Evolutionary conservation across 2,888 invertebrate species (phyloP).

Genomic region (Hecatera dysodea): DNA sequence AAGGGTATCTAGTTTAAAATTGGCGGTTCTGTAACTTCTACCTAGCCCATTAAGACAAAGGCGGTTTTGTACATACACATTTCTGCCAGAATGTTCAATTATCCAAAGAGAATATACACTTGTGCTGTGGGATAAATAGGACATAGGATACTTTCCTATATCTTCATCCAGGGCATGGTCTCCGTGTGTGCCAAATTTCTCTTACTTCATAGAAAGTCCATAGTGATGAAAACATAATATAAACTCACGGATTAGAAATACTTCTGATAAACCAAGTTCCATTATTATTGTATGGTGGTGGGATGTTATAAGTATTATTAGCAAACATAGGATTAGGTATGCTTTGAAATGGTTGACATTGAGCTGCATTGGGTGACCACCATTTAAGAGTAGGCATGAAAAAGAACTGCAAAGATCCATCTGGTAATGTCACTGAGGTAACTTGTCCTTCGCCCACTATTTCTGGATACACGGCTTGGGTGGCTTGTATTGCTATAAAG

Average conservation of each 20-base stretch:
- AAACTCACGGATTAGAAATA: slow-evolving; percentile 79
- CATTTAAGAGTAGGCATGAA: slow-evolving; percentile 78
- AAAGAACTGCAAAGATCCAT: slow-evolving; percentile 81
- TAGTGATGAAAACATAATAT: not conserved
- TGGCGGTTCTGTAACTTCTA: no score
- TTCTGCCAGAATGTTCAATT: no score
- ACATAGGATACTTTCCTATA: no score
- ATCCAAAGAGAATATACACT: no score
- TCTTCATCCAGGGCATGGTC: no score
- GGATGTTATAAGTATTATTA: slow-evolving; percentile 53
- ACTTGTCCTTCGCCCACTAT: slow-evolving; percentile 86
- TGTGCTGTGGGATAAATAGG: no score
- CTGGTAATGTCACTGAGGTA: slow-evolving; percentile 76
- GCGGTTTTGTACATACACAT: no score
- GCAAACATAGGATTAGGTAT: slow-evolving; percentile 38
- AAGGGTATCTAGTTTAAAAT: slow-evolving; percentile 10
- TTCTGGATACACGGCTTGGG: slow-evolving; percentile 62
- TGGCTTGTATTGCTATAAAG: slow-evolving; percentile 48
- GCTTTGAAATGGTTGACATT: slow-evolving; percentile 45
- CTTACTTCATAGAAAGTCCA: not conserved
- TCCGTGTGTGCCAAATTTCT: no score
- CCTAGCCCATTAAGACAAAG: no score
- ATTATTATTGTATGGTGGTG: slow-evolving; percentile 58
- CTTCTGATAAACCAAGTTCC: slow-evolving; percentile 81
- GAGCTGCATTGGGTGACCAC: slow-evolving; percentile 56